Conservation (phyloP, 2,113 vertebrate species). For the Baryphthengus martii region DNA sequence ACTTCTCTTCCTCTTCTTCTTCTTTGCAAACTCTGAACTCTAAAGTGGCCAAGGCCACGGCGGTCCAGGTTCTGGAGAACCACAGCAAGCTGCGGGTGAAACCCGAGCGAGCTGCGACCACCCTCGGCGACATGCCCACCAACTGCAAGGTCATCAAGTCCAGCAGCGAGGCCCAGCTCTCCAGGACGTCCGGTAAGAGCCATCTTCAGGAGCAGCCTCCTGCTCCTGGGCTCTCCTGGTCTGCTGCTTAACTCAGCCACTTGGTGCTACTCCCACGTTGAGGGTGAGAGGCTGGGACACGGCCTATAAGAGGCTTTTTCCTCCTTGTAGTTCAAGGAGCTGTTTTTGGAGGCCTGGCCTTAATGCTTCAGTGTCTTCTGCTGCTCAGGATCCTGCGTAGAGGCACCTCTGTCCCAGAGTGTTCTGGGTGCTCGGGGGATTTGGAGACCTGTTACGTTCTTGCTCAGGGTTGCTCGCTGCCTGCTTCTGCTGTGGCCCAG, state of each 20-base stretch:
- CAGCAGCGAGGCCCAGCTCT: slow-evolving; percentile 85
- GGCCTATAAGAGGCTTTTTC: fast-evolving
- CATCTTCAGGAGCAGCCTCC: background rate
- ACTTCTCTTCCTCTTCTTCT: slow-evolving; percentile 64
- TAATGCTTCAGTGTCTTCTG: background rate
- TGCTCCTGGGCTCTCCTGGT: background rate
- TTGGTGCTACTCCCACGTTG: background rate
- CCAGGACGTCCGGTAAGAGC: slow-evolving; percentile 80
- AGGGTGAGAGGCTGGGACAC: background rate
- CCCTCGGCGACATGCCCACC: slow-evolving; percentile 51
- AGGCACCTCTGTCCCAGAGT: background rate
- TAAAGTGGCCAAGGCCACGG: slow-evolving; percentile 71
- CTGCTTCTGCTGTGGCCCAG: background rate
- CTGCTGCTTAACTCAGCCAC: background rate
- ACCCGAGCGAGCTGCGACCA: slow-evolving; percentile 62
- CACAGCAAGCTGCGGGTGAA: slow-evolving; percentile 69
- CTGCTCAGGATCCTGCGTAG: background rate
- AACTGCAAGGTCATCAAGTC: slow-evolving; percentile 87
- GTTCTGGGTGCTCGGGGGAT: background rate
- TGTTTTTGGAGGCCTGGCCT: background rate
- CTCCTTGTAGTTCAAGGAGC: background rate
- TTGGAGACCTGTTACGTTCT: background rate
- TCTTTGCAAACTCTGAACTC: slow-evolving; percentile 73
- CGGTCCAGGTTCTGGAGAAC: slow-evolving; percentile 68
- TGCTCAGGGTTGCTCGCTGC: background rate